phyloP scores from a whole-genome alignment of 1,140 invertebrate genomes.

The Drosophila chauvacae region DNA sequence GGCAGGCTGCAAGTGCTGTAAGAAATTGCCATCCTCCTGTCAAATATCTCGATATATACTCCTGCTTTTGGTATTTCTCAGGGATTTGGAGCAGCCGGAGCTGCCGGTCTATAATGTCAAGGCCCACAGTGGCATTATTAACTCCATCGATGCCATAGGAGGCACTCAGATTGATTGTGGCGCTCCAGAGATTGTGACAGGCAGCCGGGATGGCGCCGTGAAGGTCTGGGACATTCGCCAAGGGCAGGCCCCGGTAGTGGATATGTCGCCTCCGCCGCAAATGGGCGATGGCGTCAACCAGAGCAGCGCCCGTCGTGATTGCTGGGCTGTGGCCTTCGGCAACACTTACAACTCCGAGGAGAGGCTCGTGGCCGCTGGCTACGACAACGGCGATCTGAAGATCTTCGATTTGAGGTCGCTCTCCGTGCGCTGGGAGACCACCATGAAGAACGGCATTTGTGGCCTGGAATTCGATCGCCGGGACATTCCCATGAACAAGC shows the following conservation, averaged over 20 bases:
- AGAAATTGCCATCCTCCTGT: neutral
- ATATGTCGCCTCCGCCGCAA: constrained; percentile 91
- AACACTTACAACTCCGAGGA: constrained; percentile 95
- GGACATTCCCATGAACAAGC: constrained; percentile 98
- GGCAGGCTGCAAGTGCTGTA: constrained; percentile 94
- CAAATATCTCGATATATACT: neutral
- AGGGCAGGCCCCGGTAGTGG: constrained; percentile 93
- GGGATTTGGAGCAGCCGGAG: constrained; percentile 91
- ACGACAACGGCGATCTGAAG: constrained; percentile 98
- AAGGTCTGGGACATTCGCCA: constrained; percentile 98
- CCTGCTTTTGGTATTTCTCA: constrained; percentile 82
- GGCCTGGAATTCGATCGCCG: constrained; percentile 96
- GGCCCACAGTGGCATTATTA: constrained; percentile 95
- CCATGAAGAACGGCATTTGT: constrained; percentile 97
- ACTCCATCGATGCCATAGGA: constrained; percentile 96
- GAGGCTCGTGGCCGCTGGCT: constrained; percentile 94
- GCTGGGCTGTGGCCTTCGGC: constrained; percentile 95
- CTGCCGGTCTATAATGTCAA: constrained; percentile 92
- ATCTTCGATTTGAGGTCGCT: constrained; percentile 96
- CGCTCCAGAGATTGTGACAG: constrained; percentile 97
- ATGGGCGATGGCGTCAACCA: constrained; percentile 87
- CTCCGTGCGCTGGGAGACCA: constrained; percentile 94
- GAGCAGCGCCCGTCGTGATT: constrained; percentile 88
- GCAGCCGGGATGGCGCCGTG: constrained; percentile 95
- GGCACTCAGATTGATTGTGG: constrained; percentile 93